Percentiles rank a stretch among this genome's conserved stretches.
These are phyloP conservation scores for Diplodus puntazzo DNA, from an alignment of 2,797 vertebrate species.

Conservation along the genomic window DNA sequence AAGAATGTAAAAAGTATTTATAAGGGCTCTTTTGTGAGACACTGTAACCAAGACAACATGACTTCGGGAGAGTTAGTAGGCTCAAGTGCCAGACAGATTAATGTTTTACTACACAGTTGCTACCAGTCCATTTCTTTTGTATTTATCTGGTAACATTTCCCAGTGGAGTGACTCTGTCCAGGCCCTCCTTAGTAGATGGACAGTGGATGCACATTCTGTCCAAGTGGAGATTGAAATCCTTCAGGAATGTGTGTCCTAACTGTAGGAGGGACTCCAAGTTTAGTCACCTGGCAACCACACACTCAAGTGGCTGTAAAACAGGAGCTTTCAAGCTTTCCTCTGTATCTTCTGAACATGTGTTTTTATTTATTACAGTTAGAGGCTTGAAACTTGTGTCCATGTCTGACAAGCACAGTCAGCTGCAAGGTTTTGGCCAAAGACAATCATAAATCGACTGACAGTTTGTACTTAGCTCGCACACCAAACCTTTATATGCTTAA, in stretches of 20 bases:
- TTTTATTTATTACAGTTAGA: conserved; percentile 17
- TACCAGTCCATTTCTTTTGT: conserved; percentile 41
- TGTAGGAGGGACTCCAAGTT: conserved; percentile 19
- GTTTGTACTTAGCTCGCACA: conserved; percentile 5
- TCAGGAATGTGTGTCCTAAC: conserved; percentile 61
- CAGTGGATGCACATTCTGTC: conserved; percentile 17
- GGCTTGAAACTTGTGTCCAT: conserved; percentile 20
- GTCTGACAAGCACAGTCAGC: conserved; percentile 5
- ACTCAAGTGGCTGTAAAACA: conserved; percentile 30
- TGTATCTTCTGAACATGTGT: not conserved
- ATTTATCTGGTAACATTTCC: conserved; percentile 29
- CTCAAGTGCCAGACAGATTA: conserved; percentile 50
- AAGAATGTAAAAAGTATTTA: conserved; percentile 69
- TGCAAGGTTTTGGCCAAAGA: conserved; percentile 62
- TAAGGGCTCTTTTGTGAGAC: conserved; percentile 45
- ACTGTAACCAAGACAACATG: conserved; percentile 22
- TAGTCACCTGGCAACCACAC: conserved; percentile 50
- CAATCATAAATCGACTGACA: conserved; percentile 10
- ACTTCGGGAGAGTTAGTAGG: conserved; percentile 30
- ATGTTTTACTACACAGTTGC: conserved; percentile 33
- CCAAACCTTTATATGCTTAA: not conserved
- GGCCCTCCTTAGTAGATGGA: conserved; percentile 1
- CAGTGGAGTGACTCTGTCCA: conserved; percentile 9
- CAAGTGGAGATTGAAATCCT: conserved; percentile 42
- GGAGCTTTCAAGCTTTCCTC: conserved; percentile 35